Base-by-base conservation (phyloP, 1,140 invertebrate genomes). In the Ctenoplectra terminalis region DNA sequence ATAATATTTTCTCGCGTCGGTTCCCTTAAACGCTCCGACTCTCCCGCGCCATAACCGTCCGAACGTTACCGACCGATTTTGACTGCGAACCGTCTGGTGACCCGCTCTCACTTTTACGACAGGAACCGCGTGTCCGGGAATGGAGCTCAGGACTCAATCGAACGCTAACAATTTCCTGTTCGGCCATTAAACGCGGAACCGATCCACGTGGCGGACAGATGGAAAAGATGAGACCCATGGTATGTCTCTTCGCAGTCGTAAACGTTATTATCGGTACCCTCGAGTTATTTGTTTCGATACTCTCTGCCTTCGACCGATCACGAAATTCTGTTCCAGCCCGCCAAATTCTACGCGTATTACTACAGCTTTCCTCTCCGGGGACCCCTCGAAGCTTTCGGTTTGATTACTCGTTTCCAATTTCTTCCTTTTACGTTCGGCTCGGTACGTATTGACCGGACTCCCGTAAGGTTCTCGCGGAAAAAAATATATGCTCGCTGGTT, bases 31-130 rank as follows among this genome's bases (percentile, higher is more conserved):
- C 40, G 40, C 40, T n/a, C n/a, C n/a, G n/a, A 40, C 40, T 9
- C 9, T 40, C 40, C 40, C 40, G 9, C 4, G 40, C 40, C 40
- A 40, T 40, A 40, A 40, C n/a, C n/a, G 40, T 40, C 40, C 4
- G 40, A n/a, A 11, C 2, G 0, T 26, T 43, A 17, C 5, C 3
- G 26, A 34, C 13, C 9, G 20, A 80, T 72, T 80, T 80, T 40
- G 23, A 73, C 17, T 52, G 11, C 23, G 29, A n/a, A n/a, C 17
- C 5, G 26, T 13, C 26, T 46, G 5, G n/a, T 37, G 31, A 71
- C 64, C 54, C 40, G 63, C 63, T 81, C 72, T 81, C 63, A 75
- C 43, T 82, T 89, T 88, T 89, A 89, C 82, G 78, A 84, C 81
- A 23, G 34, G 50, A 31, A n/a, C 34, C 20, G 6, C 11, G 11